phyloP scores from a whole-genome alignment of 2,797 vertebrate species.

The Bovichtus variegatus region DNA sequence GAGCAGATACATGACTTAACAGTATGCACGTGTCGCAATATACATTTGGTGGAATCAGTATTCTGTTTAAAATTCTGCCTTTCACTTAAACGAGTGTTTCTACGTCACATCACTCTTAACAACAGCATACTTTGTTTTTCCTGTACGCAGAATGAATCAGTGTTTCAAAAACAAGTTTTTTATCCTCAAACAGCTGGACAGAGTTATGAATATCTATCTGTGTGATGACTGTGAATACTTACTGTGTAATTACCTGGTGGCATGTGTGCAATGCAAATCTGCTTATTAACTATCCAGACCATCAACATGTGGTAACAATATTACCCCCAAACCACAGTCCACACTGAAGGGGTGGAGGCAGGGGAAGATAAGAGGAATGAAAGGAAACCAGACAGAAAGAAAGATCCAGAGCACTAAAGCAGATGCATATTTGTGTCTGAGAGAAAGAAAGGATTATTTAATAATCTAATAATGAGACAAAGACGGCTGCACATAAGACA shows the following conservation, averaged over 20 bases:
- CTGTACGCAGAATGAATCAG: background rate
- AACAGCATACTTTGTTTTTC: background rate
- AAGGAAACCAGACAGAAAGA: background rate
- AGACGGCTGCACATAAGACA: background rate
- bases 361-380: slow-evolving; percentile 20
- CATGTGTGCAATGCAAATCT: slow-evolving; percentile 16
- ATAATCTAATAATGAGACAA: background rate
- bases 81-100: background rate
- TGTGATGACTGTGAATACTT: slow-evolving; percentile 4
- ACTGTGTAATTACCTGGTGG: slow-evolving; percentile 39
- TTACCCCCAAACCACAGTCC: slow-evolving; percentile 25
- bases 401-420: background rate
- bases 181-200: background rate
- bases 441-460: background rate
- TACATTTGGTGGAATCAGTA: background rate
- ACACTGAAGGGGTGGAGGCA: background rate
- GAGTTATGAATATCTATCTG: slow-evolving; percentile 1
- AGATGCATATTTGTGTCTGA: background rate
- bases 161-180: background rate
- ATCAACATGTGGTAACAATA: slow-evolving; percentile 47
- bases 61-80: background rate
- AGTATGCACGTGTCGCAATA: background rate
- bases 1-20: background rate
- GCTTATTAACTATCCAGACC: slow-evolving; percentile 26
- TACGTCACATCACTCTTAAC: background rate